phyloP scores from a whole-genome alignment of 2,797 vertebrate species.

The Tolypeutes matacus region DNA sequence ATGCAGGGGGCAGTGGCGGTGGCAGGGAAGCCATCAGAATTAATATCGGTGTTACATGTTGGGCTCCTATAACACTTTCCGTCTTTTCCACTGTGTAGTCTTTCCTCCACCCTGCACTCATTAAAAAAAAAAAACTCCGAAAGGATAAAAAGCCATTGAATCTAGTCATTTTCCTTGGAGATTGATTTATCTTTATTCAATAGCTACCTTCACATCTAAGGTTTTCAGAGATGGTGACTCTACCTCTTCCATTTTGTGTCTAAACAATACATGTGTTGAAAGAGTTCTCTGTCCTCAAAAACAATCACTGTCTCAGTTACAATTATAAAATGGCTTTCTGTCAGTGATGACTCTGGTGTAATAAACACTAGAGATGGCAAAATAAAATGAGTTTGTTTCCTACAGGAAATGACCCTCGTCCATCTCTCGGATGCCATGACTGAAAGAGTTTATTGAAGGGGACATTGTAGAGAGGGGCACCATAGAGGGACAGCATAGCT shows the following conservation, averaged over 20 bases:
- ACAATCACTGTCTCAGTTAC: neutral
- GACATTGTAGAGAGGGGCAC: neutral
- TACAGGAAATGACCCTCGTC: neutral
- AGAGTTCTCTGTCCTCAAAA: neutral
- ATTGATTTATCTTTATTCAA: neutral
- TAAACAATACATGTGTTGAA: neutral
- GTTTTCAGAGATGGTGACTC: slow-evolving; percentile 39
- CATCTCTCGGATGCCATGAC: neutral
- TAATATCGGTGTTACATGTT: neutral
- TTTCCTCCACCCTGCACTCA: slow-evolving; percentile 5
- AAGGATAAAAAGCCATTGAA: slow-evolving; percentile 31
- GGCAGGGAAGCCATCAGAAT: too few species aligned
- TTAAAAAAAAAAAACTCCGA: neutral
- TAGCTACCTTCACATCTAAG: neutral
- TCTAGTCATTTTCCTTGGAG: slow-evolving; percentile 20
- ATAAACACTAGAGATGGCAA: slow-evolving; percentile 2
- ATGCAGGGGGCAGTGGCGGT: neutral
- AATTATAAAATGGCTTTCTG: neutral
- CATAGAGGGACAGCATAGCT: too few species aligned
- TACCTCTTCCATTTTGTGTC: slow-evolving; percentile 8
- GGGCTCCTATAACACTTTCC: neutral
- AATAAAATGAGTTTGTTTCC: neutral
- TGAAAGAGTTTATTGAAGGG: neutral
- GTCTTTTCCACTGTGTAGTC: neutral
- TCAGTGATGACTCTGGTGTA: neutral